A percentile compares a stretch with the other conserved stretches of the same genome.
Evolutionary conservation across 1,140 invertebrate genomes (phyloP).

Genomic region (Platyscapa corneri): DNA sequence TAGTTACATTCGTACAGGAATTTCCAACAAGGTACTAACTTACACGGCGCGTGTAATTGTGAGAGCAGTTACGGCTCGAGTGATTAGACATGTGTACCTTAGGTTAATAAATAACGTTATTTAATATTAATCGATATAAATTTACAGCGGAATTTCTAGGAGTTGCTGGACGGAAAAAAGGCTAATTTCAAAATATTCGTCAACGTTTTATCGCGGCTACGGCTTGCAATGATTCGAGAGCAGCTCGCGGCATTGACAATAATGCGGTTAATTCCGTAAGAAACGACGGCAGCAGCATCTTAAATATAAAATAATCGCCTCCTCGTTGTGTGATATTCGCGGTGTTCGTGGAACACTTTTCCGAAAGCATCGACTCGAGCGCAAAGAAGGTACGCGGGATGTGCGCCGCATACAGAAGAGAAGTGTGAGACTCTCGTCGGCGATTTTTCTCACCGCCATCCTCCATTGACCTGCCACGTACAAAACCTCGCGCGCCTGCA

Average conservation of each 20-base stretch:
- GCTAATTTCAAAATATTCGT: too few species aligned
- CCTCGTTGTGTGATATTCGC: neutral
- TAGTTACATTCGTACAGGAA: neutral
- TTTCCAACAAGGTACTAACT: slow-evolving; percentile 11
- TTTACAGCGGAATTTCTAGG: neutral
- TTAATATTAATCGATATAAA: neutral
- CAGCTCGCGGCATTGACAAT: neutral
- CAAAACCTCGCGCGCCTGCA: neutral
- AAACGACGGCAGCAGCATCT: neutral
- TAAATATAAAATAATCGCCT: slow-evolving; percentile 2
- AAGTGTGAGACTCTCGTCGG: neutral
- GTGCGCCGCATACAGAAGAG: neutral
- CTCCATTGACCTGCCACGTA: neutral
- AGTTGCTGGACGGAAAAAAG: too few species aligned
- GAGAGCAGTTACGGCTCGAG: neutral
- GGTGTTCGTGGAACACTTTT: neutral
- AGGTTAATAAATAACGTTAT: neutral
- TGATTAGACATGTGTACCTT: neutral
- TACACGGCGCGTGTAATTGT: neutral
- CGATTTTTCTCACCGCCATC: neutral
- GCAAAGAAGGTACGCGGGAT: neutral
- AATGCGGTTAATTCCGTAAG: neutral
- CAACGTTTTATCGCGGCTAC: too few species aligned
- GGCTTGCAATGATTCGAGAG: too few species aligned
- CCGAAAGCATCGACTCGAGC: neutral